phyloP scores from a whole-genome alignment of 2,888 invertebrate species.

The Sycophila texana region DNA sequence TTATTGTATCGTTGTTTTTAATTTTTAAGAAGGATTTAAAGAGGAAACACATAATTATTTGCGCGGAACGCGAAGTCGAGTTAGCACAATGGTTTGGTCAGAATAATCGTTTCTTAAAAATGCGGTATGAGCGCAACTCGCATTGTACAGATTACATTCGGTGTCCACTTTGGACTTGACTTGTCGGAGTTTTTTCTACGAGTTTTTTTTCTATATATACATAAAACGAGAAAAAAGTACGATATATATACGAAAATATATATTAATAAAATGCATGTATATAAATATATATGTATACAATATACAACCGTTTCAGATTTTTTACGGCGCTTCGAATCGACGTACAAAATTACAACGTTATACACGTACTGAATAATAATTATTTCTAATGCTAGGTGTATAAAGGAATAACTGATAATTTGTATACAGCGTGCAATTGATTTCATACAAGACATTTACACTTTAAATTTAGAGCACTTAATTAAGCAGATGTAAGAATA shows the following conservation, averaged over 20 bases:
- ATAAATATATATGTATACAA: slow-evolving; percentile 40
- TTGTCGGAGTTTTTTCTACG: slow-evolving; percentile 49
- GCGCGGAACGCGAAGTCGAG: background rate
- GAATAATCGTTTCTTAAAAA: slow-evolving; percentile 15
- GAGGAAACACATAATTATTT: background rate
- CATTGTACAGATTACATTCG: slow-evolving; percentile 37
- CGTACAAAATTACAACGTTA: slow-evolving; percentile 58
- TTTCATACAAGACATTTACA: slow-evolving; percentile 52
- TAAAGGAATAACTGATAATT: slow-evolving; percentile 40
- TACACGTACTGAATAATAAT: slow-evolving; percentile 45
- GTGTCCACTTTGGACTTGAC: slow-evolving; percentile 33
- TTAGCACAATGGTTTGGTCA: background rate
- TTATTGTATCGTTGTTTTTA: slow-evolving; percentile 48
- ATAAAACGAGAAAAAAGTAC: slow-evolving; percentile 19
- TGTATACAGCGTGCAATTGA: slow-evolving; percentile 54
- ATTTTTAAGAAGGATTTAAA: slow-evolving; percentile 18
- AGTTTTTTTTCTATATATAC: slow-evolving; percentile 17
- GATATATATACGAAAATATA: slow-evolving; percentile 17
- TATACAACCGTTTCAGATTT: slow-evolving; percentile 56
- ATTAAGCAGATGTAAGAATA: slow-evolving; percentile 33
- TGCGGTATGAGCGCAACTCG: slow-evolving; percentile 22
- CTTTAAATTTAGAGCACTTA: slow-evolving; percentile 53
- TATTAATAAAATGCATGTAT: background rate
- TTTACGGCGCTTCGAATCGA: slow-evolving; percentile 58
- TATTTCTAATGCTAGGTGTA: slow-evolving; percentile 42